Evolutionary conservation across 1,140 invertebrate species (phyloP).

Genomic region (Orchesella cincta): DNA sequence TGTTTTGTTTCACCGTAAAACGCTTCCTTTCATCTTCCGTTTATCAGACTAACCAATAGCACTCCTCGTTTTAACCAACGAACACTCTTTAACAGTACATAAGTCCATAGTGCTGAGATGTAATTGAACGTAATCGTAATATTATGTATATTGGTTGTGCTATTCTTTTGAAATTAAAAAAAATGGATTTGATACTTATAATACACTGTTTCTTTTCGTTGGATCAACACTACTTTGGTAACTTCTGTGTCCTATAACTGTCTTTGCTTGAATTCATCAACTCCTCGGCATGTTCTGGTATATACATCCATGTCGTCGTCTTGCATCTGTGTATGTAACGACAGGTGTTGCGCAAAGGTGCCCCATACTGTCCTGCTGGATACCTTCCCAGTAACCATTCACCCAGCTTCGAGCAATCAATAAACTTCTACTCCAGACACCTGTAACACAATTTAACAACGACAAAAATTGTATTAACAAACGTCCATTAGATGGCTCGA

Average conservation of each 20-base stretch:
- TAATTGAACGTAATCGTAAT: background rate
- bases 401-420: slow-evolving; percentile 62
- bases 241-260: too few relatives aligned
- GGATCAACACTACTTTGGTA: background rate
- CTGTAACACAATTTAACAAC: slow-evolving; percentile 52
- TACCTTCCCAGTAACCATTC: slow-evolving; percentile 66
- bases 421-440: slow-evolving; percentile 67
- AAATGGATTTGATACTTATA: background rate
- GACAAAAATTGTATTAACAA: background rate
- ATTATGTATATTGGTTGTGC: background rate
- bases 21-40: too few relatives aligned
- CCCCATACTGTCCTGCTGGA: slow-evolving; percentile 70
- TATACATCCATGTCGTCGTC: slow-evolving; percentile 63
- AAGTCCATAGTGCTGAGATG: too few relatives aligned
- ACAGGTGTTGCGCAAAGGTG: slow-evolving; percentile 66
- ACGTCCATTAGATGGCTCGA: background rate
- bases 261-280: too few relatives aligned
- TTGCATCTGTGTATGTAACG: slow-evolving; percentile 67
- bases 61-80: too few relatives aligned
- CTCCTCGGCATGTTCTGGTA: slow-evolving; percentile 52
- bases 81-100: too few relatives aligned
- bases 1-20: too few relatives aligned
- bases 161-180: background rate
- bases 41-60: too few relatives aligned
- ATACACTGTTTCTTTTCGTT: background rate